Conservation (phyloP, 2,113 vertebrate genomes). For the Rhizomys pruinosus region DNA sequence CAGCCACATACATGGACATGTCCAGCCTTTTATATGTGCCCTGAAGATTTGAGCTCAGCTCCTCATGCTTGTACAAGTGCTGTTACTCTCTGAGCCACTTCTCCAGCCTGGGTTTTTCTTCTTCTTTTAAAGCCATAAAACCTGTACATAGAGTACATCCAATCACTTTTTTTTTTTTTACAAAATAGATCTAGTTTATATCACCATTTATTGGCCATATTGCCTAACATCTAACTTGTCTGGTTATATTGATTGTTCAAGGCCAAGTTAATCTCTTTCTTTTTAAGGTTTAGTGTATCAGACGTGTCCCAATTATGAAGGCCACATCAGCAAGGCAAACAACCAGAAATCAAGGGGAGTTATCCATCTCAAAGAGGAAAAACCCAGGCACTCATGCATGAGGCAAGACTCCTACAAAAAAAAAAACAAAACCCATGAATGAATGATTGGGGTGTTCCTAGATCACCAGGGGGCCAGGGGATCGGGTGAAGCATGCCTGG, state of each 20-base stretch:
- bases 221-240: neutral
- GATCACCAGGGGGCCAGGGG: neutral
- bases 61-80: neutral
- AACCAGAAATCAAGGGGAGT: neutral
- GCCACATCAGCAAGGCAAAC: no score
- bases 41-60: neutral
- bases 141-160: neutral
- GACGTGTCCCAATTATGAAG: neutral
- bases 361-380: neutral
- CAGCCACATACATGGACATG: neutral
- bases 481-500: neutral
- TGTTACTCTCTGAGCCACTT: neutral
- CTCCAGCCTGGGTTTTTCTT: neutral
- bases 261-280: neutral
- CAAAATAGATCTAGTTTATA: neutral
- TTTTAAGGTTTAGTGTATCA: neutral
- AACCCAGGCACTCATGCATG: neutral
- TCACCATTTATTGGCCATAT: neutral
- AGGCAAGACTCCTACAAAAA: neutral
- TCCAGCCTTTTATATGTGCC: neutral
- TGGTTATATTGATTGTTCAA: neutral
- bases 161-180: neutral
- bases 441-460: neutral
- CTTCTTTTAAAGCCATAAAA: neutral
- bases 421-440: neutral